phyloP scores from a whole-genome alignment of 2,888 invertebrate genomes.

The Melanargia galathea region DNA sequence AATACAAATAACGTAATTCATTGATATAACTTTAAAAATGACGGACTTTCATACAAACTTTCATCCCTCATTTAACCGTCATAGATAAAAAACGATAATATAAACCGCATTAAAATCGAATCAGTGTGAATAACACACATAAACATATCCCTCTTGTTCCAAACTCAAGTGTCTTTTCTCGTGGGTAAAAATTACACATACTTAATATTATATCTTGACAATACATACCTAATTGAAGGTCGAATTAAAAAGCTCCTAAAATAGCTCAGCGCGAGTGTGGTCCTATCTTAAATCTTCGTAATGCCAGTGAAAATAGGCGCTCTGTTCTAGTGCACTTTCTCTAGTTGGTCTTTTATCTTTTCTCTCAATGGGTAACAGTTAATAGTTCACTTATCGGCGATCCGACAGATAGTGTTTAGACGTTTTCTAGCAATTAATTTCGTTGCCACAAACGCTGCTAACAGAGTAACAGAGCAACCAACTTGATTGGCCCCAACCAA shows the following conservation, averaged over 20 bases:
- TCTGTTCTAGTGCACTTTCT: slow-evolving; percentile 51
- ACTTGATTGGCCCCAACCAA: neutral
- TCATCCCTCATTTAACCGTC: too few species aligned
- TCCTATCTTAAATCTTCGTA: slow-evolving; percentile 9
- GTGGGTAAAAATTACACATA: neutral
- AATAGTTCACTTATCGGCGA: slow-evolving; percentile 48
- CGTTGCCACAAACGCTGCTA: slow-evolving; percentile 1
- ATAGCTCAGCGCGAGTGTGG: neutral
- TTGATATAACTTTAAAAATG: too few species aligned
- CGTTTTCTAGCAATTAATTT: slow-evolving; percentile 48
- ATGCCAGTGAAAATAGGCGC: slow-evolving; percentile 18
- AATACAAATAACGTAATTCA: too few species aligned
- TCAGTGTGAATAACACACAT: neutral
- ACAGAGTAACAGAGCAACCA: slow-evolving; percentile 2
- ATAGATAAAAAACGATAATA: too few species aligned
- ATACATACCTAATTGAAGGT: neutral
- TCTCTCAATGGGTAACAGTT: slow-evolving; percentile 47
- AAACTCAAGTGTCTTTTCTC: too few species aligned
- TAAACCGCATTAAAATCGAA: neutral
- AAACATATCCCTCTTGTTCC: neutral
- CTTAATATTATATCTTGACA: too few species aligned
- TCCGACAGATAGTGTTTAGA: slow-evolving; percentile 49
- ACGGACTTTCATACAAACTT: too few species aligned
- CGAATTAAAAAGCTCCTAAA: neutral
- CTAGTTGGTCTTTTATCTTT: slow-evolving; percentile 52